Conservation (phyloP, 1,140 invertebrate genomes). For the Chionoecetes opilio region DNA sequence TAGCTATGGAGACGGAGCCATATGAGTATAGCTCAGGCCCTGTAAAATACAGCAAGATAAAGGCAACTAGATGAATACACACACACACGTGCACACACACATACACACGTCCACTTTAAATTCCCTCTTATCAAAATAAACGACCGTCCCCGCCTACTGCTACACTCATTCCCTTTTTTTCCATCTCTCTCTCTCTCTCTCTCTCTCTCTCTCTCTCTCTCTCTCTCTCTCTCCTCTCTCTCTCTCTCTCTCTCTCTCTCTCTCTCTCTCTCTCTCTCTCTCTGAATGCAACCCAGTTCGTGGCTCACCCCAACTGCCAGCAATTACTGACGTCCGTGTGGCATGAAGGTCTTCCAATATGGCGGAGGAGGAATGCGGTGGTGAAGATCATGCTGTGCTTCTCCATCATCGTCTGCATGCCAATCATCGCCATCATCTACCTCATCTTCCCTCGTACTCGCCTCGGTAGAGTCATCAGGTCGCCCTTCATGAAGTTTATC, state of each 20-base stretch:
- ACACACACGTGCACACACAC: too few relatives aligned
- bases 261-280: neutral
- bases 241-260: constrained; percentile 15
- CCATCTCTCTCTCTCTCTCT: neutral
- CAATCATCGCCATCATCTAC: constrained; percentile 85
- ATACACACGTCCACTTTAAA: too few relatives aligned
- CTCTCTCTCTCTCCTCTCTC: neutral
- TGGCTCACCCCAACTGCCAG: constrained; percentile 87
- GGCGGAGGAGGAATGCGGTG: constrained; percentile 85
- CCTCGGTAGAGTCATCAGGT: constrained; percentile 85
- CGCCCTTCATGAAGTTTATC: constrained; percentile 87
- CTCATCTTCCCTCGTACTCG: constrained; percentile 85
- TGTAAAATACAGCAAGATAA: too few relatives aligned
- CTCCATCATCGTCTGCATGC: constrained; percentile 84
- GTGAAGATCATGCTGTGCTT: constrained; percentile 85
- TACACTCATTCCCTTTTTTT: neutral
- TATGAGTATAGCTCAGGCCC: too few relatives aligned
- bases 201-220: neutral
- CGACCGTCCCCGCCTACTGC: neutral
- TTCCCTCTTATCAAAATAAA: neutral
- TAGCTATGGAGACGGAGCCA: too few relatives aligned
- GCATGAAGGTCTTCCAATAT: constrained; percentile 86
- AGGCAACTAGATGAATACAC: too few relatives aligned
- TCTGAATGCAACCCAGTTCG: constrained; percentile 84
- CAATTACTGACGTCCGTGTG: constrained; percentile 86